Percentiles rank a stretch among this genome's conserved stretches.
phyloP scores from a whole-genome alignment of 2,113 vertebrate species.

The Polypterus bichir region DNA sequence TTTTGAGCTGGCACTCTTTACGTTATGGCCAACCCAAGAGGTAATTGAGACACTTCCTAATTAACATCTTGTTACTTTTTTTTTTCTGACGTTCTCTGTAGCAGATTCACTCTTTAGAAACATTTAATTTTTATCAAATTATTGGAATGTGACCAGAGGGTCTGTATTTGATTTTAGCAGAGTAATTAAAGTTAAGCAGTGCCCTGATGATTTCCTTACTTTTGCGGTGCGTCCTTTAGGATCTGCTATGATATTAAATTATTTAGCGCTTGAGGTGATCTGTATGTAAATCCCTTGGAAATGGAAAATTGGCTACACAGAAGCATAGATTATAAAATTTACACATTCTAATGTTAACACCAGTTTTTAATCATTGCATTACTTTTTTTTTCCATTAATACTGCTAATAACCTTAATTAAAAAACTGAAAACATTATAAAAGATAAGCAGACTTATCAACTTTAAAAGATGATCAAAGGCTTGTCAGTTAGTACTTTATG shows the following conservation, averaged over 20 bases:
- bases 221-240: slow-evolving; percentile 62
- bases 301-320: slow-evolving; percentile 53
- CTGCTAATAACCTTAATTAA: slow-evolving; percentile 75
- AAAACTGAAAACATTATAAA: slow-evolving; percentile 77
- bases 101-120: slow-evolving; percentile 26
- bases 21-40: too few species aligned
- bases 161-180: slow-evolving; percentile 75
- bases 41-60: too few species aligned
- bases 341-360: slow-evolving; percentile 38
- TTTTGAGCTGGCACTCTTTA: too few species aligned
- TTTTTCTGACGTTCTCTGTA: slow-evolving; percentile 12
- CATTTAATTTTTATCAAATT: slow-evolving; percentile 74
- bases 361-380: slow-evolving; percentile 52
- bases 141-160: slow-evolving; percentile 69
- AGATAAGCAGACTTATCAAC: slow-evolving; percentile 77
- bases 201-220: slow-evolving; percentile 64
- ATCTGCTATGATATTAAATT: slow-evolving; percentile 73
- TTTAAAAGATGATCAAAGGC: slow-evolving; percentile 72
- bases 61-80: not conserved
- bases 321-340: slow-evolving; percentile 72
- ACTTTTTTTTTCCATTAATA: slow-evolving; percentile 67
- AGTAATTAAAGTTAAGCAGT: slow-evolving; percentile 93
- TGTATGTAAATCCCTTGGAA: slow-evolving; percentile 79
- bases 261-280: slow-evolving; percentile 68
- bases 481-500: slow-evolving; percentile 28